Percentiles rank a stretch among this genome's conserved stretches.
Evolutionary conservation across 2,797 vertebrate genomes (phyloP).

Genomic region (Helicolenus hilgendorfi): DNA sequence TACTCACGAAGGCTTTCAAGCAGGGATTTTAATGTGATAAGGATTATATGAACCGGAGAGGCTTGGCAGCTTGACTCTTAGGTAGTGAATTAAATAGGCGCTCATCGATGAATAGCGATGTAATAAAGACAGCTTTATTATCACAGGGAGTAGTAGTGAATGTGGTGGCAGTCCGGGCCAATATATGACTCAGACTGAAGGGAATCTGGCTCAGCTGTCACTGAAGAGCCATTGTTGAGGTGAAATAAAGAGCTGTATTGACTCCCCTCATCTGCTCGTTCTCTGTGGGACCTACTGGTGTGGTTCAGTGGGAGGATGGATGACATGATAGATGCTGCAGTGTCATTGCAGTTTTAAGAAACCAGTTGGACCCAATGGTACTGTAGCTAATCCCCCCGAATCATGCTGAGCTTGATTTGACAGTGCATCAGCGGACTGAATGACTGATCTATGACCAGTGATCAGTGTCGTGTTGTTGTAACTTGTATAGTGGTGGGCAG

Average conservation of each 20-base stretch:
- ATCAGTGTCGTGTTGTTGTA: not conserved
- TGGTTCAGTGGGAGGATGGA: conserved; percentile 68
- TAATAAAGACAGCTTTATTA: conserved; percentile 49
- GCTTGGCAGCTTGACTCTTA: conserved; percentile 47
- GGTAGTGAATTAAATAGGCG: conserved; percentile 52
- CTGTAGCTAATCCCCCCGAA: not conserved
- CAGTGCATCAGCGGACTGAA: not conserved
- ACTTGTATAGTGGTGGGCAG: not conserved
- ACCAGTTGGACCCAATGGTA: not conserved
- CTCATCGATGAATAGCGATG: conserved; percentile 40
- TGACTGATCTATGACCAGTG: not conserved
- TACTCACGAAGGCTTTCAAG: conserved; percentile 19
- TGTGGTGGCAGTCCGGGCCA: conserved; percentile 57
- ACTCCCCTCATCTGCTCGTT: conserved; percentile 73
- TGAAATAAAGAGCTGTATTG: conserved; percentile 82
- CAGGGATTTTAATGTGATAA: conserved; percentile 34
- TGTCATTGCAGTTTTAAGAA: conserved; percentile 22
- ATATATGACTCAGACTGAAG: conserved; percentile 78
- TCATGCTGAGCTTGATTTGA: not conserved
- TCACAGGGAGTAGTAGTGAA: conserved; percentile 50
- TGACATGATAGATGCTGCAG: conserved; percentile 41
- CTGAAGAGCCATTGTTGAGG: conserved; percentile 81
- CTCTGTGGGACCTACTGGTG: conserved; percentile 56
- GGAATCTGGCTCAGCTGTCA: conserved; percentile 77
- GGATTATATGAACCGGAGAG: conserved; percentile 49